A percentile compares a stretch with the other conserved stretches of the same genome.
Conservation (phyloP, 2,113 vertebrate species). For the Tragelaphus scriptus region DNA sequence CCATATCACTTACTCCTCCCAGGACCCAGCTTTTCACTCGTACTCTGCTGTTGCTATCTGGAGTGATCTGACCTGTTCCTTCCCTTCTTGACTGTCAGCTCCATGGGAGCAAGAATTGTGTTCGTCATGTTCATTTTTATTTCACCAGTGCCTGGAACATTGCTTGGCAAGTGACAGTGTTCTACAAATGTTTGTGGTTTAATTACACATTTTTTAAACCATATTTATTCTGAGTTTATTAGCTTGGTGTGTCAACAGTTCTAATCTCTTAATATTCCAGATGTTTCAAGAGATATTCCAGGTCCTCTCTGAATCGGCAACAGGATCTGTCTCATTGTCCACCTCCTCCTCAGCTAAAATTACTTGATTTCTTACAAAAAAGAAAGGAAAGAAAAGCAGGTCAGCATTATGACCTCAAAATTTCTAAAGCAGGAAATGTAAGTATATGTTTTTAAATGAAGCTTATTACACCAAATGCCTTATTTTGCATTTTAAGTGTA, state of each 20-base stretch:
- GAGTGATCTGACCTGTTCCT: not conserved
- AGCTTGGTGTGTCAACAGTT: not conserved
- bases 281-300: constrained; percentile 94
- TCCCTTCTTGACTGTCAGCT: not conserved
- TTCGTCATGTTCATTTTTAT: not conserved
- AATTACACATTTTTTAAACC: not conserved
- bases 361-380: constrained; percentile 96
- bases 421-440: constrained; percentile 97
- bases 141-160: not conserved
- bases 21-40: not conserved
- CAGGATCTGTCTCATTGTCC: constrained; percentile 92
- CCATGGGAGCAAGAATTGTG: not conserved
- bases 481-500: not conserved
- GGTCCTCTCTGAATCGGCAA: constrained; percentile 93
- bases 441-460: constrained; percentile 55
- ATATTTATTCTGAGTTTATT: not conserved
- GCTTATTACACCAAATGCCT: not conserved
- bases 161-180: not conserved
- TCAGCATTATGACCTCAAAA: constrained; percentile 95
- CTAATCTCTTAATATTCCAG: constrained; percentile 73
- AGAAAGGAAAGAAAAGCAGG: constrained; percentile 93
- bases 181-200: not conserved
- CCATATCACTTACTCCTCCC: not conserved
- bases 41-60: not conserved
- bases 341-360: constrained; percentile 90